phyloP scores from a whole-genome alignment of 1,140 invertebrate genomes.

The Chrysopa pallens region DNA sequence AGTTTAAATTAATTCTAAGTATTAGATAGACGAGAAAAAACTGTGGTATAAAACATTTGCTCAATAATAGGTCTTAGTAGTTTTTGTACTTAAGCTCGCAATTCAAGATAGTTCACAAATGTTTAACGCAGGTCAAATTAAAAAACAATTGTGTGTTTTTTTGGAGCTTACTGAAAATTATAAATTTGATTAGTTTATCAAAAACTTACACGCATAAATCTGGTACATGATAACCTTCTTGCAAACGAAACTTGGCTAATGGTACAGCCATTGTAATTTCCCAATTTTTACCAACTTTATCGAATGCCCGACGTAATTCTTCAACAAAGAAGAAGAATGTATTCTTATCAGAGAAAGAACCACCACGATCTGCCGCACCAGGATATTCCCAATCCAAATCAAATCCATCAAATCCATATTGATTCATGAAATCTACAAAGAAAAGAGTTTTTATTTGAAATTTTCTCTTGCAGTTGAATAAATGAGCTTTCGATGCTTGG shows the following conservation, averaged over 20 bases:
- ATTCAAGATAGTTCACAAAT: too few relatives aligned
- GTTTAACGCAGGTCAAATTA: too few relatives aligned
- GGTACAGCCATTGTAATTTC: slow-evolving; percentile 78
- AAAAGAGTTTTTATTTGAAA: neutral
- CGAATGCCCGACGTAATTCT: slow-evolving; percentile 60
- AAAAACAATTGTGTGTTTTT: too few relatives aligned
- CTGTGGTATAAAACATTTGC: too few relatives aligned
- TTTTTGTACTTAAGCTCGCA: too few relatives aligned
- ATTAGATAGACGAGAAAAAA: too few relatives aligned
- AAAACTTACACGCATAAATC: slow-evolving; percentile 63
- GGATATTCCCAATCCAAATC: slow-evolving; percentile 81
- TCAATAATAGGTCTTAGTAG: too few relatives aligned
- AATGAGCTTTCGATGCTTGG: too few relatives aligned
- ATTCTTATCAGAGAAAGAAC: slow-evolving; percentile 66
- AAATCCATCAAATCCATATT: slow-evolving; percentile 64
- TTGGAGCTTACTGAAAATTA: too few relatives aligned
- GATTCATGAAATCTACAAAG: slow-evolving; percentile 44
- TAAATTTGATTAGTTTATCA: neutral
- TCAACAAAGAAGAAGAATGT: slow-evolving; percentile 67
- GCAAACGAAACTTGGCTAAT: slow-evolving; percentile 62
- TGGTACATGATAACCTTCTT: slow-evolving; percentile 76
- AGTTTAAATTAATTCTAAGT: too few relatives aligned
- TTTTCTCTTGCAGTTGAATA: too few relatives aligned
- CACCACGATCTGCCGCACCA: slow-evolving; percentile 67
- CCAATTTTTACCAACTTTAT: slow-evolving; percentile 53